Evolutionary conservation across 92 coral and sea anemone species (phyloP).

Genomic region (Siderastrea siderea): DNA sequence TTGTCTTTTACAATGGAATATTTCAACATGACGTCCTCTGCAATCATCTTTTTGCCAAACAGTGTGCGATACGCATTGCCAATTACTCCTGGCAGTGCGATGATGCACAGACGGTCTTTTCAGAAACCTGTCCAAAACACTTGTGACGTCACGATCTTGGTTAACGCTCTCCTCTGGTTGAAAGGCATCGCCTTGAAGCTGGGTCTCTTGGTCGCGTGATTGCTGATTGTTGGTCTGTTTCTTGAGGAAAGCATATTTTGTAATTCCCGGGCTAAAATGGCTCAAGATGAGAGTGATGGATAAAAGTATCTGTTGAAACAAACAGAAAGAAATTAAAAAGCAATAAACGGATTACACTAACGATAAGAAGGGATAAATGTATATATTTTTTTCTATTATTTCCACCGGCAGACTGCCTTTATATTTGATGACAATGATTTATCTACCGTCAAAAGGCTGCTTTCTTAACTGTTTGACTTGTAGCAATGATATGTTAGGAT

Average conservation of each 20-base stretch:
- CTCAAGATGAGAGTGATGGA: neutral
- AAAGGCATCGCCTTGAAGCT: neutral
- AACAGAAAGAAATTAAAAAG: too few relatives aligned
- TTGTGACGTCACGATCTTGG: neutral
- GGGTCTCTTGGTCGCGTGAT: neutral
- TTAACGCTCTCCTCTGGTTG: neutral
- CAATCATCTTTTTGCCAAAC: neutral
- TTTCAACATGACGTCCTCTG: neutral
- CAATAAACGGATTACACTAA: too few relatives aligned
- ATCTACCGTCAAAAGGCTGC: too few relatives aligned
- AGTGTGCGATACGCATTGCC: neutral
- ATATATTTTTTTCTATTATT: too few relatives aligned
- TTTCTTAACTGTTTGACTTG: too few relatives aligned
- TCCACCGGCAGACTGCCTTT: too few relatives aligned
- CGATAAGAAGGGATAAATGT: too few relatives aligned
- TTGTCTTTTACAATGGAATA: neutral
- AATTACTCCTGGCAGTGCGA: constrained; percentile 8
- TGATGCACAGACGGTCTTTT: neutral
- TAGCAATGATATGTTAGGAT: too few relatives aligned
- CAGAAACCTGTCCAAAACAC: neutral
- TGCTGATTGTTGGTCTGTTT: neutral
- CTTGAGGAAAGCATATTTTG: neutral
- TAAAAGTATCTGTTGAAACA: constrained; percentile 1
- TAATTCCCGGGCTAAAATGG: neutral
- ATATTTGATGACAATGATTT: too few relatives aligned